Conservation (phyloP, 23 tunicate genomes). For the Phallusia fumigata region DNA sequence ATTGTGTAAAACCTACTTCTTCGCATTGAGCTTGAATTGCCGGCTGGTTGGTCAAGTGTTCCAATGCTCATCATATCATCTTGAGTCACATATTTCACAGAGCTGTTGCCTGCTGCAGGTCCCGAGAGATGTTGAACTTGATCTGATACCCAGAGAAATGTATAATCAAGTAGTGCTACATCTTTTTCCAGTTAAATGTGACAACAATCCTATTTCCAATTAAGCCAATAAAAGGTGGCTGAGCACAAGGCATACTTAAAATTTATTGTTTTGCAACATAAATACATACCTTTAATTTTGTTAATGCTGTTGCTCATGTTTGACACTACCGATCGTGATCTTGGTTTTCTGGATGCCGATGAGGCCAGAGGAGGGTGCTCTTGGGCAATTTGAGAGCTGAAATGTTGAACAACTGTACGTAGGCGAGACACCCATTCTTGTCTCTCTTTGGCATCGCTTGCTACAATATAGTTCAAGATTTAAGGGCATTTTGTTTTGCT, state of each 20-base stretch:
- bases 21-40: neutral
- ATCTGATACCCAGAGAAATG: neutral
- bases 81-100: neutral
- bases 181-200: too few species aligned
- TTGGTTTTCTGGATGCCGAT: conserved; percentile 31
- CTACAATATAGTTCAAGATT: conserved; percentile 6
- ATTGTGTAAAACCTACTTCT: too few species aligned
- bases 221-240: too few species aligned
- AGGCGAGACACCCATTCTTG: conserved; percentile 81
- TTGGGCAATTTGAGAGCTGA: conserved; percentile 72
- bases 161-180: too few species aligned
- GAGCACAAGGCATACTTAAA: too few species aligned
- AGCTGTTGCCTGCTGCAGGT: neutral
- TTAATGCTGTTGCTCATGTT: conserved; percentile 47
- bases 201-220: too few species aligned
- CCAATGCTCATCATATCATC: neutral
- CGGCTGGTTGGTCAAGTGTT: neutral
- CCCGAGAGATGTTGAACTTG: conserved; percentile 29
- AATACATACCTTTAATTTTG: conserved; percentile 64
- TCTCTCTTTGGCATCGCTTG: conserved; percentile 67
- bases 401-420: conserved; percentile 62
- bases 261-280: too few species aligned
- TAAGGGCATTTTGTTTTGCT: too few species aligned
- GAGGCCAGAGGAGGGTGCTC: conserved; percentile 74
- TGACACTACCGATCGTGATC: conserved; percentile 60